Evolutionary conservation across 2,888 invertebrate genomes (phyloP).

Genomic region (Scaptomyza caliginosa): DNA sequence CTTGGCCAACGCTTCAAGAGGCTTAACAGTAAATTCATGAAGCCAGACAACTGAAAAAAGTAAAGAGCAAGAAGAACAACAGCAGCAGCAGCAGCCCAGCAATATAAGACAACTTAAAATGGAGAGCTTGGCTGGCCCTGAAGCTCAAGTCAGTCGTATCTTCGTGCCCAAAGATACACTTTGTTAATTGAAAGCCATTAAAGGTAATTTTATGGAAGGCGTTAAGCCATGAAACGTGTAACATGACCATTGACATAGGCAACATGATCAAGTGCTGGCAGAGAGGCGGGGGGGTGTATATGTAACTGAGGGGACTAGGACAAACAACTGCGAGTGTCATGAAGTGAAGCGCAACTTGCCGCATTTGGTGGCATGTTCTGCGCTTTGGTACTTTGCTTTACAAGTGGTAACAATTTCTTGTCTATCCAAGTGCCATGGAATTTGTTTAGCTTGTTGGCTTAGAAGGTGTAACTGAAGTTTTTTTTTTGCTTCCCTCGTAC

Average conservation of each 20-base stretch:
- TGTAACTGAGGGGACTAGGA: slow-evolving; percentile 26
- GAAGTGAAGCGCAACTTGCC: slow-evolving; percentile 56
- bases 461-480: slow-evolving; percentile 32
- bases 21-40: slow-evolving; percentile 64
- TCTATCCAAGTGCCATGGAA: slow-evolving; percentile 63
- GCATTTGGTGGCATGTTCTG: slow-evolving; percentile 52
- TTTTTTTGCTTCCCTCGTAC: not conserved
- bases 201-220: slow-evolving; percentile 85
- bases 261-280: slow-evolving; percentile 10
- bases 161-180: slow-evolving; percentile 78
- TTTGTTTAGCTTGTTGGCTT: slow-evolving; percentile 63
- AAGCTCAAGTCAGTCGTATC: slow-evolving; percentile 50
- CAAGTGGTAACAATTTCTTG: slow-evolving; percentile 64
- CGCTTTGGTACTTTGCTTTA: slow-evolving; percentile 56
- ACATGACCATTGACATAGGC: slow-evolving; percentile 81
- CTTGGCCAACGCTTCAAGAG: slow-evolving; percentile 18
- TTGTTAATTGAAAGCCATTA: slow-evolving; percentile 85
- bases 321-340: slow-evolving; percentile 46
- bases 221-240: slow-evolving; percentile 84
- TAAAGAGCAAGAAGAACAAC: slow-evolving; percentile 15
- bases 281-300: not conserved
- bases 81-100: slow-evolving; percentile 30
- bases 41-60: slow-evolving; percentile 17
- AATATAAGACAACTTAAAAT: slow-evolving; percentile 17
- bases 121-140: slow-evolving; percentile 30